Evolutionary conservation across 2,797 vertebrate species (phyloP), one percentile per base, ranked within the genome.

Genomic region (Lithobates pipiens): DNA sequence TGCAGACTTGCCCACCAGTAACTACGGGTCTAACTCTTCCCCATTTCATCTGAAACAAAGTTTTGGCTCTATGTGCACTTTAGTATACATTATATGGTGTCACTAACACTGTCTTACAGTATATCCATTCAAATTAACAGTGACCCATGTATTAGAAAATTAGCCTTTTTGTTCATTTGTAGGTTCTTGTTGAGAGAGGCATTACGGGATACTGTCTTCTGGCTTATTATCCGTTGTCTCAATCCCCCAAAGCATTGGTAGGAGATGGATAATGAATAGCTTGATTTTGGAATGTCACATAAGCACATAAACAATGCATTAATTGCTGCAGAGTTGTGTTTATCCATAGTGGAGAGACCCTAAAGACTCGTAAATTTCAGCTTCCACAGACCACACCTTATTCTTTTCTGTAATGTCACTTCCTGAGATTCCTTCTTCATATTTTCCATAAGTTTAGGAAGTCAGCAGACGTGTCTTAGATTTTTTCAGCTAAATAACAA

Each of bases 281-380:
- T 73, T 82, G n/a, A 81, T 81, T 67, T 81, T 81, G 80, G 34
- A 82, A 63, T 54, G 80, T 54, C 80, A 82, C 50, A 74, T 15
- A 54, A 65, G 70, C 80, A 82, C 50, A 82, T 39, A 72, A 42
- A 44, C 70, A 74, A 74, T 82, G 3, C 57, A 74, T 63, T 63
- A 34, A 70, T 71, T 71, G 78, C 78, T 42, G 18, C 18, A 57
- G 46, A n/a, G 25, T 54, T 69, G 77, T 67, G 65, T 80, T 32
- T 32, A 39, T 73, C 50, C 70, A 39, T 63, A 73, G 61, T 74
- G 54, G 70, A 67, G 80, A 63, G 61, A 42, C 80, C 70, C 54
- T 50, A 74, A 29, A 71, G 80, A 73, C 27, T 73, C 34, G 71
- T 81, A 72, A 81, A 81, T 81, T 54, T 72, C 68, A n/a, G 57